Evolutionary conservation across 2,113 vertebrate species (phyloP).

Genomic region (Amia ocellicauda): DNA sequence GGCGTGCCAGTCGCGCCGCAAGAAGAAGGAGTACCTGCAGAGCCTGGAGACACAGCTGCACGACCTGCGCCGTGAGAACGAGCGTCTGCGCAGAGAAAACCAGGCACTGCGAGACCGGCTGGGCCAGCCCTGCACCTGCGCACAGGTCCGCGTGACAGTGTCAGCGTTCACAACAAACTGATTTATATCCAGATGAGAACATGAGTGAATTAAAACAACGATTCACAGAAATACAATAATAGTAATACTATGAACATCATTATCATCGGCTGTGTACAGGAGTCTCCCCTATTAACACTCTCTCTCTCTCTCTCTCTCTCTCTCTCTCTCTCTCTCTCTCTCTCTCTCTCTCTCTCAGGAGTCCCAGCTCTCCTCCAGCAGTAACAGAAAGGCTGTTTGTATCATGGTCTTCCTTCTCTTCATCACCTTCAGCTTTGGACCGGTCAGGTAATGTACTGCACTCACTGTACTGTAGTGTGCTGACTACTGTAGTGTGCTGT

Average conservation of each 20-base stretch:
- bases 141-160: too few species aligned
- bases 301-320: background rate
- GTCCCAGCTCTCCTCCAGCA: slow-evolving; percentile 49
- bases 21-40: slow-evolving; percentile 92
- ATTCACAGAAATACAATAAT: too few species aligned
- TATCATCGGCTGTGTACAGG: background rate
- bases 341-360: slow-evolving; percentile 49
- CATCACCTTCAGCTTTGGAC: slow-evolving; percentile 84
- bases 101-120: slow-evolving; percentile 74
- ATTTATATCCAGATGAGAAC: background rate
- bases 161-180: too few species aligned
- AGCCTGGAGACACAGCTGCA: slow-evolving; percentile 77
- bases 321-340: background rate
- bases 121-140: slow-evolving; percentile 41
- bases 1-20: slow-evolving; percentile 82
- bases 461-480: background rate
- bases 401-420: slow-evolving; percentile 83
- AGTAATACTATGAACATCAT: background rate
- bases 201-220: too few species aligned
- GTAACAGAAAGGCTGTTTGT: slow-evolving; percentile 77
- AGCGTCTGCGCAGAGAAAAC: slow-evolving; percentile 77
- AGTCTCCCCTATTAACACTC: background rate
- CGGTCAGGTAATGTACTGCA: slow-evolving; percentile 70
- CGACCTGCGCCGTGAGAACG: slow-evolving; percentile 78
- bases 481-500: too few species aligned